Base-by-base conservation (phyloP, 64 coral and sea anemone genomes). In the Montipora capricornis region DNA sequence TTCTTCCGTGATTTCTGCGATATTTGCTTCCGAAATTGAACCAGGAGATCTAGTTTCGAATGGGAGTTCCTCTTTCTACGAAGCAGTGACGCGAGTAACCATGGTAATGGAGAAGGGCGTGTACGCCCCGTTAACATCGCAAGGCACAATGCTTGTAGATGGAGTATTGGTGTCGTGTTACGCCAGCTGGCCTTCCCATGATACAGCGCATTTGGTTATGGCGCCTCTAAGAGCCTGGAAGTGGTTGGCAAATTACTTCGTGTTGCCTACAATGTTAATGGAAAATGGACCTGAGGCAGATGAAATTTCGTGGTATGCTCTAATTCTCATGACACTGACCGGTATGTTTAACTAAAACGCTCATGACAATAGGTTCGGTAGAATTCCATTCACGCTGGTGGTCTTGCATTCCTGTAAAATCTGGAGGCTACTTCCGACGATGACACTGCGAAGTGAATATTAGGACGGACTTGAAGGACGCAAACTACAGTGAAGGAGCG, bases 131-230 rank as follows among this genome's bases (percentile, higher is more conserved):
- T 89, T 98, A 82, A 98, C 97, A 17, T 89, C 49, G 12, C 75
- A 96, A 83, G 97, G 97, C 15, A 98, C 91, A 6, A 60, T 98
- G 67, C 61, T 98, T 22, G 94, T 94, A 2, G 93, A 98, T 68
- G 91, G 90, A 3, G 75, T 84, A 44, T 83, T 98, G 15, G 94
- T 90, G n/a, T 98, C 97, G 37, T 98, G 97, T 68, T 98, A 98
- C 45, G 97, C 97, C 49, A 95, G 90, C 70, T 95, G 94, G 94
- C 50, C 73, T 77, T 96, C 91, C 12, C 97, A 98, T 60, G 76
- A 80, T 1, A 47, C 88, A 8, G 97, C 94, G 13, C 94, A 98
- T 67, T 48, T 92, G 4, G 83, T 71, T 16, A 96, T 98, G 94
- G 91, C 94, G 19, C 97, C 97, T 5, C 58, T 96, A 15, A 92